Evolutionary conservation across 2,888 invertebrate species (phyloP).

Genomic region (Vandiemenella viatica): DNA sequence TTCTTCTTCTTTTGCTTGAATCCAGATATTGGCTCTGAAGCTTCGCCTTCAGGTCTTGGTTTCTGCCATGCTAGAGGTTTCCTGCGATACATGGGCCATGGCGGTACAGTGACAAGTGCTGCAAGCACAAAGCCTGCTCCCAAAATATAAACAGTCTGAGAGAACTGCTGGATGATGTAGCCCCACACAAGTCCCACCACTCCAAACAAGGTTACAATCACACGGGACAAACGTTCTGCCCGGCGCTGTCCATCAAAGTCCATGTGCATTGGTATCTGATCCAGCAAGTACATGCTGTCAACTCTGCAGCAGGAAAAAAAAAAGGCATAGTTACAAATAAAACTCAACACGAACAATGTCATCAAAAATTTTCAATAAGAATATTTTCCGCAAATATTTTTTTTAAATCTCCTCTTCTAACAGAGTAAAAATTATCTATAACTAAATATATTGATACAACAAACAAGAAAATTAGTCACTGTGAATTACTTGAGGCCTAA

Average conservation of each 20-base stretch:
- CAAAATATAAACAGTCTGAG: constrained; percentile 84
- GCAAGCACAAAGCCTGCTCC: constrained; percentile 83
- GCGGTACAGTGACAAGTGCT: constrained; percentile 74
- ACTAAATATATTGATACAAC: too few species aligned
- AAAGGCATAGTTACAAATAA: too few species aligned
- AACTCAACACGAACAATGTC: too few species aligned
- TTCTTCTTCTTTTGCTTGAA: constrained; percentile 34
- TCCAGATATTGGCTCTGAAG: constrained; percentile 24
- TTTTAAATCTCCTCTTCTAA: too few species aligned
- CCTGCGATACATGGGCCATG: constrained; percentile 90
- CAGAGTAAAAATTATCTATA: too few species aligned
- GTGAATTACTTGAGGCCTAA: too few species aligned
- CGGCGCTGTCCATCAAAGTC: constrained; percentile 83
- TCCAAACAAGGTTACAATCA: constrained; percentile 81
- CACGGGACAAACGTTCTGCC: constrained; percentile 77
- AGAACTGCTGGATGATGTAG: constrained; percentile 87
- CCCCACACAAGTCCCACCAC: constrained; percentile 83
- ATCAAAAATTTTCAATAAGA: too few species aligned
- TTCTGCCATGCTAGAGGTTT: constrained; percentile 86
- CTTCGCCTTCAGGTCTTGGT: constrained; percentile 34
- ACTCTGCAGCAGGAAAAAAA: too few species aligned
- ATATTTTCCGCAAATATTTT: too few species aligned
- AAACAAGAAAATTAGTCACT: too few species aligned
- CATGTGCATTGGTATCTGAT: constrained; percentile 22
- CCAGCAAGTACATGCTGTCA: neutral